Conservation (phyloP, 2,888 invertebrate species). For the Phytoseiulus persimilis region DNA sequence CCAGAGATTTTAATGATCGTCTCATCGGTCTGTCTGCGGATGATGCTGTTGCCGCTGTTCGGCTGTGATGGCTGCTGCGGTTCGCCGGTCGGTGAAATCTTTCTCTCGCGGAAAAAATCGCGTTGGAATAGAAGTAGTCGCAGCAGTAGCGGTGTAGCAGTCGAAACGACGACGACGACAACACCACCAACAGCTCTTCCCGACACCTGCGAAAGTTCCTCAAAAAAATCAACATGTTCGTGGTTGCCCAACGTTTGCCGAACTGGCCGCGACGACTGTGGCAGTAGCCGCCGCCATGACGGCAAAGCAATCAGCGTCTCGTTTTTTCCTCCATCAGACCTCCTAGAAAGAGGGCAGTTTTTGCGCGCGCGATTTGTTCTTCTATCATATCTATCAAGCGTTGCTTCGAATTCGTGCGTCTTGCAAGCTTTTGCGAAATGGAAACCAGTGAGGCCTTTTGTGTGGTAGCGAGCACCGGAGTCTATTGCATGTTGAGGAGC, state of each 20-base stretch:
- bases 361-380: not conserved
- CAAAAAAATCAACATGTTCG: not conserved
- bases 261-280: not conserved
- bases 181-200: not conserved
- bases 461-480: too few species aligned
- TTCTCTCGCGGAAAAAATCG: not conserved
- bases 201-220: not conserved
- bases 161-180: not conserved
- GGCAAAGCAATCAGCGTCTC: not conserved
- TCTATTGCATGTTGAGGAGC: too few species aligned
- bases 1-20: not conserved
- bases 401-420: not conserved
- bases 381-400: not conserved
- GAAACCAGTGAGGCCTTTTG: not conserved
- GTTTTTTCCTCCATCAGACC: not conserved
- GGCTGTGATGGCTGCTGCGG: not conserved
- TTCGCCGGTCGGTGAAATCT: not conserved
- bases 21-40: not conserved
- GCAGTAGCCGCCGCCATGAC: not conserved
- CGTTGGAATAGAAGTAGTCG: not conserved
- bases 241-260: slow-evolving; percentile 5
- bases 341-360: not conserved
- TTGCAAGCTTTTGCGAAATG: not conserved
- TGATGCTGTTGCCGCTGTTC: not conserved
- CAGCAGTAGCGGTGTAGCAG: not conserved